phyloP scores from a whole-genome alignment of 1,140 invertebrate genomes.

The Pemphigus obesinymphae region DNA sequence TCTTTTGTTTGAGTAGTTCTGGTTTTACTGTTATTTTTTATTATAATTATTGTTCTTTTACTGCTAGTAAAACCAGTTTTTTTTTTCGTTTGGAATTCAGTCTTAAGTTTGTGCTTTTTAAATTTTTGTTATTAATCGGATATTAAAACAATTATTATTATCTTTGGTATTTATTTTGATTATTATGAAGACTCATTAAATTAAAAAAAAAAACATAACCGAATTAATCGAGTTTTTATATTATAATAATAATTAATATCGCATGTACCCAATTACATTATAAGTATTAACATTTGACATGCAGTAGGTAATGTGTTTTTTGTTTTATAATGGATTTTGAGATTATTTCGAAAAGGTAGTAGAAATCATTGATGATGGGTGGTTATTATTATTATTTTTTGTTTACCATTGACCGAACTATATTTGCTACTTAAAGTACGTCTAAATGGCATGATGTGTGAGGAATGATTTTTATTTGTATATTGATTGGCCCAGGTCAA shows the following conservation, averaged over 20 bases:
- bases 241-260: too few relatives aligned
- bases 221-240: too few relatives aligned
- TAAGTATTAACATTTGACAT: neutral
- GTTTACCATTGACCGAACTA: neutral
- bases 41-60: conserved; percentile 17
- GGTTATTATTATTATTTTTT: neutral
- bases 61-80: conserved; percentile 5
- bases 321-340: neutral
- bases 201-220: too few relatives aligned
- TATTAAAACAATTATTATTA: too few relatives aligned
- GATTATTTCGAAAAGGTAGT: neutral
- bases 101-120: neutral
- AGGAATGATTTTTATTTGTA: neutral
- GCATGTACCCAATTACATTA: too few relatives aligned
- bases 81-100: neutral
- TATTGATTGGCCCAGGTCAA: conserved; percentile 31
- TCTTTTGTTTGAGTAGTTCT: conserved; percentile 18
- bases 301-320: neutral
- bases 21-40: conserved; percentile 23
- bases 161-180: too few relatives aligned
- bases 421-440: too few relatives aligned
- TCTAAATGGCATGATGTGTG: neutral
- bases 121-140: neutral
- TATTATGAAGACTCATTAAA: too few relatives aligned
- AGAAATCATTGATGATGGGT: neutral